phyloP scores from a whole-genome alignment of 2,888 invertebrate species.

The Aromia moschata region DNA sequence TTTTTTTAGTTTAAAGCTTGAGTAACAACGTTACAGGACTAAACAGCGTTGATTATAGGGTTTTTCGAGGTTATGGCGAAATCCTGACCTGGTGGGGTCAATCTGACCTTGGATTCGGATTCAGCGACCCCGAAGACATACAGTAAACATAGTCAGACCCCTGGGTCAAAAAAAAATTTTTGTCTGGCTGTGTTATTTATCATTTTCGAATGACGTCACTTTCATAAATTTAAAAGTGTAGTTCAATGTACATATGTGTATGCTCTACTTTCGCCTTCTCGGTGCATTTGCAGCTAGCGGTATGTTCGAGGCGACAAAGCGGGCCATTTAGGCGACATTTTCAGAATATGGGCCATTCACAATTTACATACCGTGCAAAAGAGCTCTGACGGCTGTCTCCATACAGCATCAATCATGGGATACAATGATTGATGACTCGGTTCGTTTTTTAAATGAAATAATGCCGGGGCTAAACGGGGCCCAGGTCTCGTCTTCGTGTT shows the following conservation, averaged over 20 bases:
- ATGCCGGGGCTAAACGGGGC: constrained; percentile 24
- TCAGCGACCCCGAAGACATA: too few species aligned
- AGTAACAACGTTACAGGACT: too few species aligned
- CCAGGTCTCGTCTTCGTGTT: constrained; percentile 26
- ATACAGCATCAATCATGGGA: constrained; percentile 25
- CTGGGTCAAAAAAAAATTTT: too few species aligned
- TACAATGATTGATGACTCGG: constrained; percentile 25
- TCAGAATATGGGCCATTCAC: constrained; percentile 27
- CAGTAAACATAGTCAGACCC: too few species aligned
- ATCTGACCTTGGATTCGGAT: too few species aligned
- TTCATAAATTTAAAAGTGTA: constrained; percentile 15
- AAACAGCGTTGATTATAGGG: too few species aligned
- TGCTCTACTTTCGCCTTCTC: constrained; percentile 17
- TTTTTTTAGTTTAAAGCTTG: too few species aligned
- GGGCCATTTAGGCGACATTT: constrained; percentile 25
- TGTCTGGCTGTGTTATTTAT: constrained; percentile 14
- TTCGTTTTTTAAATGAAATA: constrained; percentile 36
- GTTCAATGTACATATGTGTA: constrained; percentile 12
- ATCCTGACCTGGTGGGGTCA: too few species aligned
- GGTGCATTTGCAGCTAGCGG: constrained; percentile 20
- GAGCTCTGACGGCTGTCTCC: constrained; percentile 25
- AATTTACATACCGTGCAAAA: constrained; percentile 25
- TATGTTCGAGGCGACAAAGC: constrained; percentile 23
- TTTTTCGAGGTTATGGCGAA: too few species aligned
- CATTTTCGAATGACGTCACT: constrained; percentile 10